phyloP scores from a whole-genome alignment of 2,797 vertebrate genomes.

The Neostethus bicornis region DNA sequence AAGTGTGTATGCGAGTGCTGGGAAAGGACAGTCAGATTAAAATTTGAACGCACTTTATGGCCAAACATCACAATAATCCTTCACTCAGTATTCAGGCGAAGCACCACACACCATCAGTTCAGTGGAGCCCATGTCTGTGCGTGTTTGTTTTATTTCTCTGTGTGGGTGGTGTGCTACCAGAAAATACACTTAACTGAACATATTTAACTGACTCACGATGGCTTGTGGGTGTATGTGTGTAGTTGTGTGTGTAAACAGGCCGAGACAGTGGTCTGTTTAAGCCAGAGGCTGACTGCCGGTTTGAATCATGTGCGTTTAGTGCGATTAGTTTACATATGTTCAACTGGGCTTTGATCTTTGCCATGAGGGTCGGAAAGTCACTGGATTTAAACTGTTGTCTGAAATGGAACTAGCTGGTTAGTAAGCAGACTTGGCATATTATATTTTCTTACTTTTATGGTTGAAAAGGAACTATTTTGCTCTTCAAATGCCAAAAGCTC shows the following conservation, averaged over 20 bases:
- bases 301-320: constrained; percentile 10
- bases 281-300: constrained; percentile 24
- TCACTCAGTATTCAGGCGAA: constrained; percentile 32
- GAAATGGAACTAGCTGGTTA: no score
- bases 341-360: constrained; percentile 10
- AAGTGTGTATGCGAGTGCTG: constrained; percentile 9
- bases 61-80: constrained; percentile 66
- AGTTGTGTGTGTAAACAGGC: constrained; percentile 27
- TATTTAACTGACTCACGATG: constrained; percentile 62
- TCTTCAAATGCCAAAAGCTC: no score
- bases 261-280: constrained; percentile 38
- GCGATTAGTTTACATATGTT: neutral
- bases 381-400: constrained; percentile 1
- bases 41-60: constrained; percentile 22
- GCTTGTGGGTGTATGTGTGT: constrained; percentile 32
- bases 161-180: constrained; percentile 59
- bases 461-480: no score
- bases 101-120: constrained; percentile 35
- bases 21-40: constrained; percentile 10
- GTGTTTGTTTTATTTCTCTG: constrained; percentile 43
- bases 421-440: no score
- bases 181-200: constrained; percentile 55
- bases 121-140: constrained; percentile 12
- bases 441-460: no score
- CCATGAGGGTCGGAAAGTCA: neutral